phyloP scores from a whole-genome alignment of 2,888 invertebrate genomes.

The Drosophila austrosaltans region DNA sequence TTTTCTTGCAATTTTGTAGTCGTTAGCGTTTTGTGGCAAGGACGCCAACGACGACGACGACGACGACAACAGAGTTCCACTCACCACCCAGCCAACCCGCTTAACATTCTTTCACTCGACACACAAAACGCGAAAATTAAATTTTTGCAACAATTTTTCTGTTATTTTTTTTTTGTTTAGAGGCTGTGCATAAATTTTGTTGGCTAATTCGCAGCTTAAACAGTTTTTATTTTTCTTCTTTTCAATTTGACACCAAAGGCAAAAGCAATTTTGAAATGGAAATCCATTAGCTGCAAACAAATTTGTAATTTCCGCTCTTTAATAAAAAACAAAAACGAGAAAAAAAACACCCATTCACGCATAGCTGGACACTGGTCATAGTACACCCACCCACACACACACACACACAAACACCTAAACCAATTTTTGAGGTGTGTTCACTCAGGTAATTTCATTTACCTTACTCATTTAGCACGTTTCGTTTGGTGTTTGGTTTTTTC shows the following conservation, averaged over 20 bases:
- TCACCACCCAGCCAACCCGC: not conserved
- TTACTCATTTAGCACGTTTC: constrained; percentile 75
- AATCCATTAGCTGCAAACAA: constrained; percentile 81
- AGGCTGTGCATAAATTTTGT: constrained; percentile 67
- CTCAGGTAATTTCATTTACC: constrained; percentile 78
- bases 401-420: not conserved
- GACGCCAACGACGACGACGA: constrained; percentile 57
- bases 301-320: constrained; percentile 83
- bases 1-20: constrained; percentile 83
- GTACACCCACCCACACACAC: not conserved
- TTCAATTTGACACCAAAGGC: constrained; percentile 9
- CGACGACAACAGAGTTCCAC: constrained; percentile 22
- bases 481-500: constrained; percentile 43
- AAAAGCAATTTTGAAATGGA: constrained; percentile 73
- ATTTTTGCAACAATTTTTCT: constrained; percentile 52
- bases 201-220: constrained; percentile 54
- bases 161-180: not conserved
- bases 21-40: constrained; percentile 80
- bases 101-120: constrained; percentile 13
- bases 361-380: constrained; percentile 51
- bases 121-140: constrained; percentile 54
- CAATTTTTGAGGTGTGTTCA: constrained; percentile 77
- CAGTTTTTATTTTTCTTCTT: not conserved
- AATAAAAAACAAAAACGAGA: constrained; percentile 53
- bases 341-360: constrained; percentile 52